Base-by-base conservation (phyloP, 2,113 vertebrate genomes). In the Hystrix cristata region DNA sequence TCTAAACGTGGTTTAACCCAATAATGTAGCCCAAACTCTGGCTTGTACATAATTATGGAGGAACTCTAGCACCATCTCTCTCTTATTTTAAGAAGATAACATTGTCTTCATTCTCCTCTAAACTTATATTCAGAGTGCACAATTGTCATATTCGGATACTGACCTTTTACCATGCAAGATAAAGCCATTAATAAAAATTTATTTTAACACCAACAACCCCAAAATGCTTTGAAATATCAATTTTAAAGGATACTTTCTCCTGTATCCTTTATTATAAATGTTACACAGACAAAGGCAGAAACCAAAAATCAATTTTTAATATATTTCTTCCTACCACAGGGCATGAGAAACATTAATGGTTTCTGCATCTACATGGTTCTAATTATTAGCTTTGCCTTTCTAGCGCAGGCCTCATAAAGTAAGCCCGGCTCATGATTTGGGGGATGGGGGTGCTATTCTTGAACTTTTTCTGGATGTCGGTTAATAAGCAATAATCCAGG, bases 271-370 rank as follows among this genome's bases (percentile, higher is more conserved):
- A 98, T 98, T 98, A 98, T 98, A 99, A 98, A 98, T 98, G 98
- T 98, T 99, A 98, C 93, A 95, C 97, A 98, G 98, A 98, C 98
- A 98, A 98, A 98, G 98, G 98, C 97, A 98, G 97, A 98, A 98
- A 97, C 98, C 94, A 97, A 99, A 99, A 99, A 99, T 98, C 98
- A 98, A 99, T 98, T 98, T 99, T 99, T 99, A 99, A 99, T 99
- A 98, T 98, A 99, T 98, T 99, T 98, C 98, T 98, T 98, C 98
- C 98, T 98, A 98, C 98, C 98, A 98, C 98, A 94, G 98, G 98
- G 98, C 98, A 98, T 97, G 94, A 57, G 98, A 98, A 98, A 98
- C 98, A 98, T 98, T 98, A 98, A 98, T 29, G 82, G 96, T 82
- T 98, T 98, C 96, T 98, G 27, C 96, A 98, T 98, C 97, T 98